These are phyloP conservation scores for Amiota minor DNA, from an alignment of 2,888 invertebrate species.

Conservation along the genomic window DNA sequence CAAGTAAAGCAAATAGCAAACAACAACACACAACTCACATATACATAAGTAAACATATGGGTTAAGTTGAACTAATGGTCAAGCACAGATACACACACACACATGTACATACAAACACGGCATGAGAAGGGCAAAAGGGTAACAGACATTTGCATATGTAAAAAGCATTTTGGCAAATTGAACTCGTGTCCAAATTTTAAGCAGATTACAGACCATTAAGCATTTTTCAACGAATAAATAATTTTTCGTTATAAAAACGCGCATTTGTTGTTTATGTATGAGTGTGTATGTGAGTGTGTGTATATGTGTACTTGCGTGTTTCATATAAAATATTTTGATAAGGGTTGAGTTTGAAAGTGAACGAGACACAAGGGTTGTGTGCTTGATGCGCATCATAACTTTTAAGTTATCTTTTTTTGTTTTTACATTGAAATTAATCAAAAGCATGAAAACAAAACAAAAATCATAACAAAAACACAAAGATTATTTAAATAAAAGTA, in stretches of 20 bases:
- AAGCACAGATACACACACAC: constrained; percentile 26
- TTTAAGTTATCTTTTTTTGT: constrained; percentile 62
- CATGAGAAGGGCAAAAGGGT: too few relatives aligned
- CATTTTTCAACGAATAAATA: constrained; percentile 49
- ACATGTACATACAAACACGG: neutral
- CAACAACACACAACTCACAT: constrained; percentile 37
- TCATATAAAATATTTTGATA: constrained; percentile 69
- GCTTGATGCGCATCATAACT: constrained; percentile 65
- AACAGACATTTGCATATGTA: constrained; percentile 5
- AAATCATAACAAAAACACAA: neutral
- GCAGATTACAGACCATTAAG: constrained; percentile 69
- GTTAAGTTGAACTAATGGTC: too few relatives aligned
- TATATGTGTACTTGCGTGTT: constrained; percentile 53
- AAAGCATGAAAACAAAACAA: constrained; percentile 19
- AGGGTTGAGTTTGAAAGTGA: constrained; percentile 53
- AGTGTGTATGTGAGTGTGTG: constrained; percentile 34
- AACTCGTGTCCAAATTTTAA: constrained; percentile 68
- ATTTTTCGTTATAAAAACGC: constrained; percentile 25
- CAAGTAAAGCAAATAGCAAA: too few relatives aligned
- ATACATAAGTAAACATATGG: neutral
- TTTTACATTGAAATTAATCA: constrained; percentile 52
- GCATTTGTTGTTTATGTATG: neutral
- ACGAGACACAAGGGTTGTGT: constrained; percentile 46
- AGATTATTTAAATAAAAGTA: constrained; percentile 2
- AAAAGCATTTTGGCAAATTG: constrained; percentile 60